phyloP scores from a whole-genome alignment of 2,113 vertebrate genomes.

The Pollimyrus isidori region DNA sequence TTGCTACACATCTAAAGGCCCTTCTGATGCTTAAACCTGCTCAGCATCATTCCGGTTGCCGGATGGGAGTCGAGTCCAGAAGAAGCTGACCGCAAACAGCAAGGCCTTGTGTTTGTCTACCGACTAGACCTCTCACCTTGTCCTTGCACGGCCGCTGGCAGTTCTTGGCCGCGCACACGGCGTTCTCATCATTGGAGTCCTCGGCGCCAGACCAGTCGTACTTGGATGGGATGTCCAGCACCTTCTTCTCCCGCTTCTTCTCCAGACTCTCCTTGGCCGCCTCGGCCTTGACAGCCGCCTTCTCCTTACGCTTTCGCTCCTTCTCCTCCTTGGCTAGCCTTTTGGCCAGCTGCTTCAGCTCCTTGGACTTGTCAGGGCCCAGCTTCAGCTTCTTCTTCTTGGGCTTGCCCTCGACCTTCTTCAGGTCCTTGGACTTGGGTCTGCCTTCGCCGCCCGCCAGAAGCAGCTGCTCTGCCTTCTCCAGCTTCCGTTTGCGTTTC shows the following conservation, averaged over 20 bases:
- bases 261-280: slow-evolving; percentile 76
- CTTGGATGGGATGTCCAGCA: slow-evolving; percentile 94
- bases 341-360: slow-evolving; percentile 91
- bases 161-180: slow-evolving; percentile 89
- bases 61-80: background rate
- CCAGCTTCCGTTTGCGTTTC: slow-evolving; percentile 85
- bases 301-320: slow-evolving; percentile 88
- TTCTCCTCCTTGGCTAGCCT: slow-evolving; percentile 92
- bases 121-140: slow-evolving; percentile 68
- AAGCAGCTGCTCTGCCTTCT: slow-evolving; percentile 80
- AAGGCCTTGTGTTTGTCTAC: background rate
- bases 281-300: slow-evolving; percentile 77
- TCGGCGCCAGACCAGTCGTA: slow-evolving; percentile 98
- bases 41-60: background rate
- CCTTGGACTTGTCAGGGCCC: slow-evolving; percentile 81
- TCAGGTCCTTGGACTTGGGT: slow-evolving; percentile 84
- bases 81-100: background rate
- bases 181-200: slow-evolving; percentile 94
- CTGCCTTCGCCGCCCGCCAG: slow-evolving; percentile 52
- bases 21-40: background rate
- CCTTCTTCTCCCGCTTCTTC: slow-evolving; percentile 88
- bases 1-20: background rate
- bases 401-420: slow-evolving; percentile 76
- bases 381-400: slow-evolving; percentile 98
- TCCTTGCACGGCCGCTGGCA: slow-evolving; percentile 96